phyloP scores from a whole-genome alignment of 2,113 vertebrate species.

The Hemiprocne comata region DNA sequence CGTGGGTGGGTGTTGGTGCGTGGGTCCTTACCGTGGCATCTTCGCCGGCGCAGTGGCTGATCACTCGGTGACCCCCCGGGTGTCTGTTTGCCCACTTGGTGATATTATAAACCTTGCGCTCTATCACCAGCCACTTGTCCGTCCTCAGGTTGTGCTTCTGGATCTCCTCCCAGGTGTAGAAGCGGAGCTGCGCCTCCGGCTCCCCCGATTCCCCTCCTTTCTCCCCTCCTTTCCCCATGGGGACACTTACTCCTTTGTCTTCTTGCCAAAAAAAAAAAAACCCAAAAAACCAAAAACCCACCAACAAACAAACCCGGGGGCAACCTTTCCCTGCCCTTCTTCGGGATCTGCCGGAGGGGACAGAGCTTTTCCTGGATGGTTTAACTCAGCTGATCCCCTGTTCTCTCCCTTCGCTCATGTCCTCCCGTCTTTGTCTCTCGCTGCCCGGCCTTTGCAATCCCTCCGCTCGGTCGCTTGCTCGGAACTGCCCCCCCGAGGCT shows the following conservation, averaged over 20 bases:
- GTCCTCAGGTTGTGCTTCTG: constrained; percentile 83
- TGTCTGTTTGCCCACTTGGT: constrained; percentile 87
- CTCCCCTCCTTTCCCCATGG: constrained; percentile 78
- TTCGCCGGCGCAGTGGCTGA: constrained; percentile 90
- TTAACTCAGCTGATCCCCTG: constrained; percentile 59
- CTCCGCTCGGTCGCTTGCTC: neutral
- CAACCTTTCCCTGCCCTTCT: neutral
- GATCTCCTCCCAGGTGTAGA: constrained; percentile 92
- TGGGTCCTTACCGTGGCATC: constrained; percentile 88
- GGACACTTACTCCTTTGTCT: neutral
- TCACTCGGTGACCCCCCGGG: constrained; percentile 86
- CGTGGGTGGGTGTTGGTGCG: neutral
- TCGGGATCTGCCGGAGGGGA: neutral
- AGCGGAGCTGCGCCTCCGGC: constrained; percentile 57
- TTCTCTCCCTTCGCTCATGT: constrained; percentile 10
- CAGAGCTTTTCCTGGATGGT: neutral
- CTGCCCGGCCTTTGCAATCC: neutral
- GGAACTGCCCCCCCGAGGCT: constrained; percentile 57
- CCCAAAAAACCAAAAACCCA: no score
- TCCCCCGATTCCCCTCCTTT: constrained; percentile 72
- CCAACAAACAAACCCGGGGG: no score
- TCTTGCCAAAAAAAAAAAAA: neutral
- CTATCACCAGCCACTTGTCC: constrained; percentile 93
- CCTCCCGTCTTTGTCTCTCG: constrained; percentile 39
- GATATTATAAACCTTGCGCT: constrained; percentile 93